These are phyloP conservation scores for Apogon hyalosoma DNA, from an alignment of 2,797 vertebrate genomes.

Conservation along the genomic window DNA sequence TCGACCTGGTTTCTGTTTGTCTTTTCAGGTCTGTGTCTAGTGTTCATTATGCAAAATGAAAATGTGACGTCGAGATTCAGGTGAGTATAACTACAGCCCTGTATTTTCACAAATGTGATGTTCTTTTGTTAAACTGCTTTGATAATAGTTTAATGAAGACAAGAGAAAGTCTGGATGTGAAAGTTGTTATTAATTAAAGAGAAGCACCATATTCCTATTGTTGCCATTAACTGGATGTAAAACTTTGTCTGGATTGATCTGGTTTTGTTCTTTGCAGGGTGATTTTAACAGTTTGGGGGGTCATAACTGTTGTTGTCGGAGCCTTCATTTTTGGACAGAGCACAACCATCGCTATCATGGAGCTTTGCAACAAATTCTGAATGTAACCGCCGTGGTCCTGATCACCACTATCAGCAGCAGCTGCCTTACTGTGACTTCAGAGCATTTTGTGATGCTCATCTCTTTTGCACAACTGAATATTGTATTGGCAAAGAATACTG, in stretches of 20 bases:
- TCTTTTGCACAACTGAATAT: slow-evolving; percentile 37
- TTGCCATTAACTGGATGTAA: neutral
- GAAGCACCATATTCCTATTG: neutral
- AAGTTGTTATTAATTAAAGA: neutral
- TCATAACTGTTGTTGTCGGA: slow-evolving; percentile 86
- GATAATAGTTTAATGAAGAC: too few relatives aligned
- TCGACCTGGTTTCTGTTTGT: slow-evolving; percentile 31
- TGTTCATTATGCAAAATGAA: slow-evolving; percentile 86
- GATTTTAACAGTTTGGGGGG: slow-evolving; percentile 87
- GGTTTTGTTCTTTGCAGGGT: slow-evolving; percentile 75
- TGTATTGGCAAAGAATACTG: slow-evolving; percentile 31
- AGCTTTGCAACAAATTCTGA: slow-evolving; percentile 81
- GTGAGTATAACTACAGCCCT: slow-evolving; percentile 71
- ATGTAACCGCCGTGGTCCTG: neutral
- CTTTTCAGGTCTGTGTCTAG: slow-evolving; percentile 90
- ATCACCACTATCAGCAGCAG: slow-evolving; percentile 8
- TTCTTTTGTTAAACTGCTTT: too few relatives aligned
- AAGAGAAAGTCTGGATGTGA: neutral
- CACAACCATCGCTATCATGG: slow-evolving; percentile 86
- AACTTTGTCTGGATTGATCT: neutral
- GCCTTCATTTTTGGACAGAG: slow-evolving; percentile 93
- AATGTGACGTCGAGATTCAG: slow-evolving; percentile 79
- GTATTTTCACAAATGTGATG: neutral
- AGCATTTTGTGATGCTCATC: neutral
- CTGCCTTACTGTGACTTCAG: slow-evolving; percentile 34